Base-by-base conservation (phyloP, 2,888 invertebrate genomes). In the Chrysina gloriosa region DNA sequence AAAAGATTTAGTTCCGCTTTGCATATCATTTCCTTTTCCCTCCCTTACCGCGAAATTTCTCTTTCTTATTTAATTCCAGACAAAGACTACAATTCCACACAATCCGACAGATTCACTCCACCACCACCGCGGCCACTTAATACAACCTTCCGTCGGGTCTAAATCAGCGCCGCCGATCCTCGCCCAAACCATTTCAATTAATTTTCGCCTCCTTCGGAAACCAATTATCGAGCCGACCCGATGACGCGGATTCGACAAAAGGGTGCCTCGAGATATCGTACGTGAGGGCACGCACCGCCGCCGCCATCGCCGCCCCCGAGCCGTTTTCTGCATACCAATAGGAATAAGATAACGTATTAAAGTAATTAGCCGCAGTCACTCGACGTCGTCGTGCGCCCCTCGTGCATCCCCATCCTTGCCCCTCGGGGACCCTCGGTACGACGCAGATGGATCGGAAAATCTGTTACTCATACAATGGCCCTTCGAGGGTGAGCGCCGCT, bases 391-490 rank as follows among this genome's bases (percentile, higher is more conserved):
- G n/a, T n/a, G n/a, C n/a, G n/a, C n/a, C n/a, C n/a, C n/a, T n/a
- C n/a, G n/a, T n/a, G n/a, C n/a, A n/a, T n/a, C n/a, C n/a, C n/a
- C n/a, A n/a, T n/a, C n/a, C n/a, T n/a, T n/a, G n/a, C 27, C 25
- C 25, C n/a, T 27, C 39, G 25, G 27, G 34, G 58, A 42, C 27
- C 42, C 25, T 23, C 14, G 42, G 58, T 11, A n/a, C 25, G 14
- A 16, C 27, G 31, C 14, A 23, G 58, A 58, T 58, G 42, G 58
- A 58, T 39, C 42, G 58, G 58, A 58, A 39, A 58, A 58, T 58
- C 58, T 58, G 58, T 58, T 58, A 58, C 39, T 58, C 25, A 23
- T 39, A 58, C 58, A 58, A 58, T 58, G 39, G 42, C 25, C 34
- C 3, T 39, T 23, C 9, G 23, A 39, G 14, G 39, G 39, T 11